Evolutionary conservation across 2,888 invertebrate genomes (phyloP).

Genomic region (Capitulum mitella): DNA sequence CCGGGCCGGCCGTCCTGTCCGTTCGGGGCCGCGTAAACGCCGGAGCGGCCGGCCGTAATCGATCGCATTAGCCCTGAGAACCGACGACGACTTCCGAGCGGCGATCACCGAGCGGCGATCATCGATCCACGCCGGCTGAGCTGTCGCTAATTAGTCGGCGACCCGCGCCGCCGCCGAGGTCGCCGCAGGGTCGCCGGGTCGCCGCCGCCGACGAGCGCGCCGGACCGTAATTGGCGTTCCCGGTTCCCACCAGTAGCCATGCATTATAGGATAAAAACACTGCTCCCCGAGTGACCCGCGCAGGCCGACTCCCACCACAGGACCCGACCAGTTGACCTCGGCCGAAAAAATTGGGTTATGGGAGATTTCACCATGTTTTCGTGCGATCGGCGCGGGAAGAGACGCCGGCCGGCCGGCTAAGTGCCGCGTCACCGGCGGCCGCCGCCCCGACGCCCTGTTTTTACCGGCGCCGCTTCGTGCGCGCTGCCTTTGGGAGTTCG

Average conservation of each 20-base stretch:
- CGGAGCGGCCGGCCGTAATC: background rate
- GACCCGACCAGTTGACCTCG: slow-evolving; percentile 3
- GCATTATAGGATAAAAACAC: slow-evolving; percentile 23
- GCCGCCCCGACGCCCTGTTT: background rate
- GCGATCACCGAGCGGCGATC: background rate
- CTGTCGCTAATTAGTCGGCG: slow-evolving; percentile 17
- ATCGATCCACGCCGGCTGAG: background rate
- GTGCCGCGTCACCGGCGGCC: background rate
- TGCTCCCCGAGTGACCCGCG: slow-evolving; percentile 13
- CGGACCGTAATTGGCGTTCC: background rate
- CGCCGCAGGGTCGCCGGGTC: background rate
- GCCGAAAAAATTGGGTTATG: slow-evolving; percentile 18
- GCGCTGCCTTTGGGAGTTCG: background rate
- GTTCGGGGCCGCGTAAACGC: background rate
- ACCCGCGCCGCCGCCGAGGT: background rate
- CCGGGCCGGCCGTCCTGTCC: too few relatives aligned
- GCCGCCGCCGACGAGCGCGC: background rate
- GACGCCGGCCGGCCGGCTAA: background rate
- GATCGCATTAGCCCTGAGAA: slow-evolving; percentile 18
- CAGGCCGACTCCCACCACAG: background rate
- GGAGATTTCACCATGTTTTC: slow-evolving; percentile 23
- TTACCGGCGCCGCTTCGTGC: background rate
- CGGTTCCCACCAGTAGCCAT: slow-evolving; percentile 18
- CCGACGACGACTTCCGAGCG: background rate
- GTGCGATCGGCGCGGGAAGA: slow-evolving; percentile 11